Percentiles rank a stretch among this genome's conserved stretches.
Conservation (phyloP, 1,140 invertebrate species). For the Scylla paramamosain region DNA sequence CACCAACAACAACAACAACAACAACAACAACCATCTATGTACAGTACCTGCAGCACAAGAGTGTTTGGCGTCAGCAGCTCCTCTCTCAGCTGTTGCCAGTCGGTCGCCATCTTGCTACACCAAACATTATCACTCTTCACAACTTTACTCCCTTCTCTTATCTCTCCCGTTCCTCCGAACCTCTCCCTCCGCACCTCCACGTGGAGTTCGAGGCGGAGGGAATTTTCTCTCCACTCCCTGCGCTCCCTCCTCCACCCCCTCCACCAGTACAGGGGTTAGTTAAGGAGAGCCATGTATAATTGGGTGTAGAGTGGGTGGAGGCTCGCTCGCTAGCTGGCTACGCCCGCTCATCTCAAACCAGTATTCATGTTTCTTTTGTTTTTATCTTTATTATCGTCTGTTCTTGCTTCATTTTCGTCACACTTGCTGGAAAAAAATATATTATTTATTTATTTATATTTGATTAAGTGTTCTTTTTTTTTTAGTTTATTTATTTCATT, state of each 20-base stretch:
- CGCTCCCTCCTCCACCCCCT: slow-evolving; percentile 16
- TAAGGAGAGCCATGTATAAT: not conserved
- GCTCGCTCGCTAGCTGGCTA: no score
- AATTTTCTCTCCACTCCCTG: not conserved
- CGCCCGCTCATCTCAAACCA: no score
- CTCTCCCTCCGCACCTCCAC: not conserved
- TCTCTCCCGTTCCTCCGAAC: not conserved
- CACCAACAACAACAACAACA: not conserved
- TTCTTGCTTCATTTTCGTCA: not conserved
- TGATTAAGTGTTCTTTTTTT: not conserved
- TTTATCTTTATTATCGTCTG: no score
- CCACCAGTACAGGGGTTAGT: not conserved
- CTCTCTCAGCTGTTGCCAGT: slow-evolving; percentile 71
- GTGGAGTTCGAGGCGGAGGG: not conserved
- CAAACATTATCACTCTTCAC: not conserved
- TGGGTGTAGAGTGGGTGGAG: no score
- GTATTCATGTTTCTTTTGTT: no score
- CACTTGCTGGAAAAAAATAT: no score
- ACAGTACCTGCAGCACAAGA: slow-evolving; percentile 51
- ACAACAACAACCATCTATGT: not conserved
- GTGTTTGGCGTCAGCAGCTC: slow-evolving; percentile 71
- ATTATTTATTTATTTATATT: slow-evolving; percentile 12
- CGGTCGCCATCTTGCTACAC: slow-evolving; percentile 67
- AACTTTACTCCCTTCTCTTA: not conserved
- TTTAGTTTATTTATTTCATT: not conserved